Evolutionary conservation across 2,888 invertebrate species (phyloP), one percentile per base, ranked within the genome.

Genomic region (Callimorpha dominula): DNA sequence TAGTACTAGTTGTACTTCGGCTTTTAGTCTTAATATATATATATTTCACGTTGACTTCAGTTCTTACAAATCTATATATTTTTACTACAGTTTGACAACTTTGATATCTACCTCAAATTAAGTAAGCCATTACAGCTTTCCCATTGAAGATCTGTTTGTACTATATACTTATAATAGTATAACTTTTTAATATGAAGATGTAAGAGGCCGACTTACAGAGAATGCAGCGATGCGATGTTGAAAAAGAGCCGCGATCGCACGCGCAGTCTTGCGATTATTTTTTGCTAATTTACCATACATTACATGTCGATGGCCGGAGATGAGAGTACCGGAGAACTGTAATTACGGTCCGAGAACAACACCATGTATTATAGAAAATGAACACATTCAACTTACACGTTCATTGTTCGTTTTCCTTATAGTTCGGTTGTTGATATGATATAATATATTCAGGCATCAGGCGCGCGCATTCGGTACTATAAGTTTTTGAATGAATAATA

Each of bases 201-300:
- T 70, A 78, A 84, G 75, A 64, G 1, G 71, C 83, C 83, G 83
- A 62, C 83, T 72, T 79, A 78, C 79, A 74, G 70, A 81, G 82
- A 85, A 83, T 78, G 81, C 79, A 79, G 69, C 68, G 71, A 74
- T 74, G 80, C 85, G 79, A 70, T 77, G 75, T 77, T 79, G 78
- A 79, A 82, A 81, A 81, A 81, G 80, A 77, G 79, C 81, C 74
- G 68, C 66, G 78, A 75, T 75, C 81, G 83, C 76, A 85, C 81
- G 80, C 78, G 82, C 81, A 81, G 78, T 70, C 75, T 78, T 79
- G 80, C 86, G 88, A 89, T 92, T 92, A 92, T 93, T 92, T 93
- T 92, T 92, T 92, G 92, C 92, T 93, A 93, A 93, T 93, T 91
- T 90, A 92, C 92, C 93, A 88, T 92, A 87, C 86, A 79, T 87